Evolutionary conservation across 2,888 invertebrate species (phyloP).

Genomic region (Anoncus sp.): DNA sequence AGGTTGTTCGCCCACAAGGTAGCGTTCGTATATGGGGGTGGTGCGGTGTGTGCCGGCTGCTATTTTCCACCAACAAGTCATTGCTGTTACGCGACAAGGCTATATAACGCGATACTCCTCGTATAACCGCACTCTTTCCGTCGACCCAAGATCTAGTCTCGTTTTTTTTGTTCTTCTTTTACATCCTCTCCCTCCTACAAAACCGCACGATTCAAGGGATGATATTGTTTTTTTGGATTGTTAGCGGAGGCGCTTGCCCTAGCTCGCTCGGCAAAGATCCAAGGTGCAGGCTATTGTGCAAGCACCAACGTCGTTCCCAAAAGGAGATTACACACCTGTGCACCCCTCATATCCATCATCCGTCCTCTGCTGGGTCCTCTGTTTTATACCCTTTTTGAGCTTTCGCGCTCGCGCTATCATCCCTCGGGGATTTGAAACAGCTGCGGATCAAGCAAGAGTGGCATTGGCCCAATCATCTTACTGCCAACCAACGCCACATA

Average conservation of each 20-base stretch:
- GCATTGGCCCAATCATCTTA: slow-evolving; percentile 37
- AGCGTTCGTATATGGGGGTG: slow-evolving; percentile 7
- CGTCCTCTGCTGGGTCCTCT: no score
- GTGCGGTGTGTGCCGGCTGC: slow-evolving; percentile 16
- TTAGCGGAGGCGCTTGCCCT: no score
- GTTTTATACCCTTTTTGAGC: slow-evolving; percentile 29
- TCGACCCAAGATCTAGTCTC: not conserved
- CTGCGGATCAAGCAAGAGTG: slow-evolving; percentile 59
- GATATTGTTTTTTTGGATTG: not conserved
- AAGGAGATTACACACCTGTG: no score
- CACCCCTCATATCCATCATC: no score
- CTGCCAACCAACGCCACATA: not conserved
- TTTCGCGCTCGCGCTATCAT: not conserved
- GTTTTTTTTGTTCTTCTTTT: not conserved
- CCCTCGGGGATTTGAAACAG: slow-evolving; percentile 13
- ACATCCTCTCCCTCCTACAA: not conserved
- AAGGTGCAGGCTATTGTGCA: no score
- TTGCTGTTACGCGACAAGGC: slow-evolving; percentile 10
- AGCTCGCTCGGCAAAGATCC: no score
- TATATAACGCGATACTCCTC: not conserved
- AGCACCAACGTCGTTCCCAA: no score
- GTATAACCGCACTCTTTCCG: not conserved
- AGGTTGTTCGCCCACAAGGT: slow-evolving; percentile 39
- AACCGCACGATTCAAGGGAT: no score
- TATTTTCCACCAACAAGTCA: slow-evolving; percentile 18